A percentile compares a stretch with the other conserved stretches of the same genome.
Conservation (phyloP, 2,888 invertebrate species). For the Phanerotoma sp. region DNA sequence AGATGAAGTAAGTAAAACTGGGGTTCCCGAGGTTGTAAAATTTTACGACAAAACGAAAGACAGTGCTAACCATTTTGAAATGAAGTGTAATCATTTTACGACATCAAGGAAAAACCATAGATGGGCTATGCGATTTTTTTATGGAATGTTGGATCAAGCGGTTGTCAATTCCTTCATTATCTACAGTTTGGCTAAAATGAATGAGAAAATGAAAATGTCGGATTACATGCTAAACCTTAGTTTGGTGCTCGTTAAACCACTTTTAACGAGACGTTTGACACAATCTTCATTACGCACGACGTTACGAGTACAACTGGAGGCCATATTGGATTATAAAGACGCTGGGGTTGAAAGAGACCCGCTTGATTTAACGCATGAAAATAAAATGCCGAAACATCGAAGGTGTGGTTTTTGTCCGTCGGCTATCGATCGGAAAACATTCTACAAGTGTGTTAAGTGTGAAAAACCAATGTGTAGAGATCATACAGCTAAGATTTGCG, state of each 20-base stretch:
- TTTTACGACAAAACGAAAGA: conserved; percentile 32
- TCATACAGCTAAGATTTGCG: background rate
- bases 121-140: conserved; percentile 32
- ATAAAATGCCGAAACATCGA: background rate
- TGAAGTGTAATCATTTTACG: conserved; percentile 28
- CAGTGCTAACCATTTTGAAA: conserved; percentile 33
- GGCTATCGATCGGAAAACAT: background rate
- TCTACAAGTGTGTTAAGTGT: background rate
- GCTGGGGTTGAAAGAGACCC: background rate
- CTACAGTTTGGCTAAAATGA: no score
- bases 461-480: background rate
- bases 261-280: background rate
- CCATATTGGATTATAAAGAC: background rate
- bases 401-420: background rate
- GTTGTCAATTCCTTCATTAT: conserved; percentile 27
- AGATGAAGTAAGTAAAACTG: conserved; percentile 22
- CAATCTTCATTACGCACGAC: background rate
- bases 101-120: conserved; percentile 22
- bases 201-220: no score
- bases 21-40: conserved; percentile 30
- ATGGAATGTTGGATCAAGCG: conserved; percentile 32
- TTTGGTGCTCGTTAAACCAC: background rate
- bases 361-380: background rate
- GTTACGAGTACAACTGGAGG: background rate
- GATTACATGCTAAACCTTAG: no score